A percentile compares a stretch with the other conserved stretches of the same genome.
Evolutionary conservation across 2,797 vertebrate species (phyloP).

Genomic region (Sebastes ruberrimus): DNA sequence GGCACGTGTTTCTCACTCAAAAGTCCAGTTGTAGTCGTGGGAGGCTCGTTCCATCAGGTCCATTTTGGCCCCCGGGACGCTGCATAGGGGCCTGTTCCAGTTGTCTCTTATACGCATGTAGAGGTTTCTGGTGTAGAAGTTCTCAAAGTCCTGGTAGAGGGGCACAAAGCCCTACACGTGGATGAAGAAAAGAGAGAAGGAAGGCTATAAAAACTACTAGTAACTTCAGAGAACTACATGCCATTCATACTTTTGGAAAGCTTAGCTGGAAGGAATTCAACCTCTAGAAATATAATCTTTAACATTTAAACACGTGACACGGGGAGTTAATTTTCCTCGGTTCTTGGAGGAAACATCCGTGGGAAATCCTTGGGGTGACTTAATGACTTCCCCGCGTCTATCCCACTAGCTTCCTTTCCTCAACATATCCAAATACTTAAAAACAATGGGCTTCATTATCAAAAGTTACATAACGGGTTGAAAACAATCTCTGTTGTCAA

Average conservation of each 20-base stretch:
- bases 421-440: constrained; percentile 7
- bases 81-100: constrained; percentile 94
- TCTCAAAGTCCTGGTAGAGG: constrained; percentile 96
- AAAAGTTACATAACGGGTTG: constrained; percentile 28
- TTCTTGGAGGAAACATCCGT: constrained; percentile 24
- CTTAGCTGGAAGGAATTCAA: background rate
- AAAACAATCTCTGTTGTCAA: constrained; percentile 31
- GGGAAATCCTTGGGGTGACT: background rate
- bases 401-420: constrained; percentile 40
- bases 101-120: constrained; percentile 96
- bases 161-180: constrained; percentile 92
- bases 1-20: constrained; percentile 84
- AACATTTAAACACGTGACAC: background rate
- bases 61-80: constrained; percentile 91
- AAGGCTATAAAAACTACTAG: background rate
- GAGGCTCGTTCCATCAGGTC: constrained; percentile 90
- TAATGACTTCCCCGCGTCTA: constrained; percentile 26
- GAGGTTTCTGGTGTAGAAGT: constrained; percentile 94
- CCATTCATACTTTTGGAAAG: background rate
- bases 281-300: background rate
- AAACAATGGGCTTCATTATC: constrained; percentile 54
- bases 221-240: background rate
- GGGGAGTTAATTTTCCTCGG: background rate
- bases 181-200: background rate
- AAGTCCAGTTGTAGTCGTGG: constrained; percentile 95